These are phyloP conservation scores for Apamea anceps DNA, from an alignment of 2,888 invertebrate genomes.

Conservation along the genomic window DNA sequence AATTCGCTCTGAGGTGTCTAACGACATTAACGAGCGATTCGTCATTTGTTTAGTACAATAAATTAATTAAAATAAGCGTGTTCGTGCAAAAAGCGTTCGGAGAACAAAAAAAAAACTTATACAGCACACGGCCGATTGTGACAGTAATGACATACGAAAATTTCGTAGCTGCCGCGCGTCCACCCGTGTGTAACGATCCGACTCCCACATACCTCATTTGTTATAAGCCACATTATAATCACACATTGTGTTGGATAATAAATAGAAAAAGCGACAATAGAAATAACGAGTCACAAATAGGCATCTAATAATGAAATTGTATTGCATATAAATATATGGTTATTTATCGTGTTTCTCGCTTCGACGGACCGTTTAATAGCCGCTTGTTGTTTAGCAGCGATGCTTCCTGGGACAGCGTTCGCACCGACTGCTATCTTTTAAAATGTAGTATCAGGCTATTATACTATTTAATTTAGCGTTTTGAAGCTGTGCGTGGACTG, in stretches of 20 bases:
- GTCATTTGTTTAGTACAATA: constrained; percentile 61
- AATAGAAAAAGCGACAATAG: constrained; percentile 90
- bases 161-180: constrained; percentile 57
- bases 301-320: constrained; percentile 89
- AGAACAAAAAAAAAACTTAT: constrained; percentile 50
- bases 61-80: constrained; percentile 65
- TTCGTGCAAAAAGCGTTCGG: constrained; percentile 37
- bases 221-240: constrained; percentile 88
- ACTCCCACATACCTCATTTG: constrained; percentile 86
- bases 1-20: constrained; percentile 28
- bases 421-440: constrained; percentile 48
- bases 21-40: constrained; percentile 55
- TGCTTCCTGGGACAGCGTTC: constrained; percentile 74
- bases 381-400: constrained; percentile 81
- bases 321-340: constrained; percentile 87
- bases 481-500: constrained; percentile 16
- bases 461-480: constrained; percentile 30
- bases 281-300: constrained; percentile 88
- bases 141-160: constrained; percentile 69
- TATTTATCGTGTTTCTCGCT: constrained; percentile 84
- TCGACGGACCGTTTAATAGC: constrained; percentile 86
- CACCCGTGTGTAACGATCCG: constrained; percentile 83
- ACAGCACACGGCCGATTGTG: constrained; percentile 59
- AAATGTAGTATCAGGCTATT: constrained; percentile 26
- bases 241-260: constrained; percentile 88